Evolutionary conservation across 2,797 vertebrate genomes (phyloP).

Genomic region (Pangasius krempfi): DNA sequence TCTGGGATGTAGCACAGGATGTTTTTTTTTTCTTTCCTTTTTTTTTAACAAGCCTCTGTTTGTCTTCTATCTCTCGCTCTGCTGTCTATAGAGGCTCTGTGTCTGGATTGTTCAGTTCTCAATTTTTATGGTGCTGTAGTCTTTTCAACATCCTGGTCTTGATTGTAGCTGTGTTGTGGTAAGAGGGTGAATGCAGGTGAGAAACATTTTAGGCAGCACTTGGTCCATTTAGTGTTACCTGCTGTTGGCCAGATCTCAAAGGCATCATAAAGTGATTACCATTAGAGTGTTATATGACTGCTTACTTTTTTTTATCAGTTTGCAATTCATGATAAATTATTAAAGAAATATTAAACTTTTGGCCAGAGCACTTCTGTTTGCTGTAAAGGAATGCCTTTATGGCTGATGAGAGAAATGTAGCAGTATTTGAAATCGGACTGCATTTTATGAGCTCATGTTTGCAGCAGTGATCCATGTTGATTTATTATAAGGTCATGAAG

Average conservation of each 20-base stretch:
- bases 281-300: neutral
- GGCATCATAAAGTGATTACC: neutral
- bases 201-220: constrained; percentile 3
- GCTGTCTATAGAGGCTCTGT: constrained; percentile 21
- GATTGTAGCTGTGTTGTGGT: neutral
- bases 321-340: neutral
- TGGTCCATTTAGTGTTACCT: constrained; percentile 6
- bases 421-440: constrained; percentile 27
- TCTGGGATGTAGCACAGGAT: constrained; percentile 61
- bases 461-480: neutral
- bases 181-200: neutral
- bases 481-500: constrained; percentile 57
- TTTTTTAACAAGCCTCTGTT: constrained; percentile 50
- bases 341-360: neutral
- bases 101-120: constrained; percentile 5
- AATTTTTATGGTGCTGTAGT: constrained; percentile 20
- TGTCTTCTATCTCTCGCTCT: constrained; percentile 29
- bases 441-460: constrained; percentile 30
- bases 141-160: constrained; percentile 17
- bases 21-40: neutral
- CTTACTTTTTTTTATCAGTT: neutral
- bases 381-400: constrained; percentile 7
- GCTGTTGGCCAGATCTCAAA: neutral
- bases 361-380: constrained; percentile 6
- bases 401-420: constrained; percentile 22